phyloP scores from a whole-genome alignment of 2,113 vertebrate species.

The Piprites chloris region DNA sequence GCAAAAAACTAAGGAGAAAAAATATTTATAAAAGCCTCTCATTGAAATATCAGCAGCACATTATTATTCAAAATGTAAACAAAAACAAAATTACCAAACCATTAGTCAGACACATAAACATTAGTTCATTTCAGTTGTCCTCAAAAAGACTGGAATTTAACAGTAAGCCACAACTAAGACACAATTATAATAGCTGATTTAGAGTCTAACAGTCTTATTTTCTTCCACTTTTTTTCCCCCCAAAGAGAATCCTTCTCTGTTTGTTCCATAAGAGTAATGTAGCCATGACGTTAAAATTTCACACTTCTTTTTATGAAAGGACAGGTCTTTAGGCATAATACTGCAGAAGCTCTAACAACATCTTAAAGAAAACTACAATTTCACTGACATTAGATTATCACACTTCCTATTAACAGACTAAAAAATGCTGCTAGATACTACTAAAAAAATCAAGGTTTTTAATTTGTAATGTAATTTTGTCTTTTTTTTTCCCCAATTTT shows the following conservation, averaged over 20 bases:
- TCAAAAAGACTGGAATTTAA: neutral
- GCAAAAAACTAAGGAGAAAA: neutral
- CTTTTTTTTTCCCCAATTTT: neutral
- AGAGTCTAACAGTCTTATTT: neutral
- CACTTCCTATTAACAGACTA: neutral
- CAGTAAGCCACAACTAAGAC: neutral
- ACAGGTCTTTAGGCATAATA: neutral
- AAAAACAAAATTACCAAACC: neutral
- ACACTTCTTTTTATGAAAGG: neutral
- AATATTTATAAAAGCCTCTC: neutral
- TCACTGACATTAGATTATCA: neutral
- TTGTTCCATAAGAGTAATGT: neutral
- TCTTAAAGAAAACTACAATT: neutral
- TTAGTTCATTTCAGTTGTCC: neutral
- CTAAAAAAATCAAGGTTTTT: fast-evolving
- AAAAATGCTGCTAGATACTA: neutral
- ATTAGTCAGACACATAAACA: neutral
- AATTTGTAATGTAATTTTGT: neutral
- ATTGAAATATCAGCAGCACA: neutral
- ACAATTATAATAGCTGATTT: neutral
- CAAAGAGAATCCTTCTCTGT: neutral
- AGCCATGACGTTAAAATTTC: neutral
- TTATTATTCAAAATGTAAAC: neutral
- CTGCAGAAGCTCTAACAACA: neutral
- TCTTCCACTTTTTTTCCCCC: neutral